Conservation (phyloP, 23 tunicate species). For the Ascidia mentula region DNA sequence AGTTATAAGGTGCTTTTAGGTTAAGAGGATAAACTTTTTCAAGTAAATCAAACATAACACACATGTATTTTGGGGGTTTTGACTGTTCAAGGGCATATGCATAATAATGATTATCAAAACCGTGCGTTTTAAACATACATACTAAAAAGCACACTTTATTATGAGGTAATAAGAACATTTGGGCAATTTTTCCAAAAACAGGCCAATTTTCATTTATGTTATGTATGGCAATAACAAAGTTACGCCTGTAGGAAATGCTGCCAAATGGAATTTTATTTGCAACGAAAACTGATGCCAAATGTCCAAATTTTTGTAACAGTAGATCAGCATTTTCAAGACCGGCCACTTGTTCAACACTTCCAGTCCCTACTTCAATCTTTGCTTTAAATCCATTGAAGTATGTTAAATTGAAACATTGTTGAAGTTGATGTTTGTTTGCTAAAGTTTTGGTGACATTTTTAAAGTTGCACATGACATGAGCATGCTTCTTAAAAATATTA, state of each 20-base stretch:
- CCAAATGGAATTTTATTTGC: neutral
- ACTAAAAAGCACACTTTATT: conserved; percentile 18
- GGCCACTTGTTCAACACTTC: neutral
- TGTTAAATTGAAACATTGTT: conserved; percentile 7
- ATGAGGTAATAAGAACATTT: conserved; percentile 4
- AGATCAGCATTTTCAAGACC: neutral
- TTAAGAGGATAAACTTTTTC: neutral
- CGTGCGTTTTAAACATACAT: neutral
- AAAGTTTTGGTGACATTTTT: conserved; percentile 16
- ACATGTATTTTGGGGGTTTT: neutral
- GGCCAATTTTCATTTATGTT: conserved; percentile 18
- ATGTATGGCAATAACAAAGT: conserved; percentile 15
- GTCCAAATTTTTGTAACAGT: conserved; percentile 3
- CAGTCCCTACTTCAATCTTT: neutral
- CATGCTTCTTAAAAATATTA: conserved; percentile 26
- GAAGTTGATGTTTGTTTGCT: conserved; percentile 6
- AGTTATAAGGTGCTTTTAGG: neutral
- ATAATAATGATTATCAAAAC: conserved; percentile 3
- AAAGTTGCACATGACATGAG: conserved; percentile 25
- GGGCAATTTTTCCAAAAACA: conserved; percentile 2
- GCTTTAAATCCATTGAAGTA: conserved; percentile 7
- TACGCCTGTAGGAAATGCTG: conserved; percentile 14
- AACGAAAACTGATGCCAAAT: neutral
- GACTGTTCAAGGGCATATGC: conserved; percentile 7
- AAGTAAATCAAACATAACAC: neutral